Percentiles rank a stretch among this genome's conserved stretches.
phyloP scores from a whole-genome alignment of 2,888 invertebrate genomes.

The Apodemia hepburni region DNA sequence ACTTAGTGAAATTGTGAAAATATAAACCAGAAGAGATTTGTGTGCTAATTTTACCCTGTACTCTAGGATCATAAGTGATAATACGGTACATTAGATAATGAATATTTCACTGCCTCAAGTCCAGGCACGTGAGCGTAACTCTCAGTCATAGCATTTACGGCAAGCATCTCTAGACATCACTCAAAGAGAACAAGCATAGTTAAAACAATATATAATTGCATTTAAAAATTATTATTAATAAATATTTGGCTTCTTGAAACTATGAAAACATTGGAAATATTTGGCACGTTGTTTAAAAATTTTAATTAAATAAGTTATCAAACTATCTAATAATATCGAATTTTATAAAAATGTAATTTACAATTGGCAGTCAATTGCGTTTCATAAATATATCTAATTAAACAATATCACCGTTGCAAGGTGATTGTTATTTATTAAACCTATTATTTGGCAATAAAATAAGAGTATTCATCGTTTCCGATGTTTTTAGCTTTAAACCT shows the following conservation, averaged over 20 bases:
- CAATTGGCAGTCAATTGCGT: slow-evolving; percentile 79
- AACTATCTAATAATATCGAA: slow-evolving; percentile 73
- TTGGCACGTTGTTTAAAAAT: slow-evolving; percentile 72
- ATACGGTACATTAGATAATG: slow-evolving; percentile 37
- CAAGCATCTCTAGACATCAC: slow-evolving; percentile 61
- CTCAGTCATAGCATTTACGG: slow-evolving; percentile 64
- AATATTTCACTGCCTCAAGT: slow-evolving; percentile 24
- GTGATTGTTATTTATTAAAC: slow-evolving; percentile 41
- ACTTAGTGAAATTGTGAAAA: slow-evolving; percentile 70
- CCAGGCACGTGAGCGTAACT: slow-evolving; percentile 36
- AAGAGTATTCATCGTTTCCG: slow-evolving; percentile 48
- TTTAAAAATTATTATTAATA: slow-evolving; percentile 43
- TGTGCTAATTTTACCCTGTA: slow-evolving; percentile 79
- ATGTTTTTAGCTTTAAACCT: slow-evolving; percentile 53
- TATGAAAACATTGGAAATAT: slow-evolving; percentile 44
- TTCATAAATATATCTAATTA: slow-evolving; percentile 62
- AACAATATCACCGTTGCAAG: slow-evolving; percentile 67
- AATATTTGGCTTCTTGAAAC: slow-evolving; percentile 44
- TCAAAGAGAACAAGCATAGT: slow-evolving; percentile 40
- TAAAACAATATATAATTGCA: slow-evolving; percentile 35
- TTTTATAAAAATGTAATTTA: slow-evolving; percentile 68
- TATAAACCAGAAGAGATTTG: slow-evolving; percentile 65
- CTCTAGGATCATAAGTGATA: slow-evolving; percentile 75
- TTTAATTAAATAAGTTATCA: slow-evolving; percentile 67
- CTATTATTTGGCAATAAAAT: slow-evolving; percentile 61